Evolutionary conservation across 1,140 invertebrate species (phyloP).

Genomic region (Drosophila oshimai): DNA sequence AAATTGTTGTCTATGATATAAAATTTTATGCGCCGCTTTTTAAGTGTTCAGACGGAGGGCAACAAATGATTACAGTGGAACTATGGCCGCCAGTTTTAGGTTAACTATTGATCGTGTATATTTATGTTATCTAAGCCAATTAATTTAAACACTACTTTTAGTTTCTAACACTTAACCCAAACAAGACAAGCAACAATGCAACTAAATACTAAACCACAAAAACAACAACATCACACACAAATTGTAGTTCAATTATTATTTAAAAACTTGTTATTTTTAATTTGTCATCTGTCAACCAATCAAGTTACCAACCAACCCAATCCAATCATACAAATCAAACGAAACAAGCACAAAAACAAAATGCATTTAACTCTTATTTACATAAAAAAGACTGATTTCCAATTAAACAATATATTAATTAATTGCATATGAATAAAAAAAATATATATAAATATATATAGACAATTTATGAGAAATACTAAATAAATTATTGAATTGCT

Average conservation of each 20-base stretch:
- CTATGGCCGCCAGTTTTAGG: constrained; percentile 36
- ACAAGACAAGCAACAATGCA: constrained; percentile 76
- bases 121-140: constrained; percentile 47
- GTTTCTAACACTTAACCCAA: constrained; percentile 39
- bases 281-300: constrained; percentile 20
- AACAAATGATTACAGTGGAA: neutral
- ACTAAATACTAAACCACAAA: constrained; percentile 37
- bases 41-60: constrained; percentile 43
- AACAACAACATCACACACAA: constrained; percentile 39
- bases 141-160: constrained; percentile 36
- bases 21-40: constrained; percentile 66
- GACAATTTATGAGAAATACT: constrained; percentile 76
- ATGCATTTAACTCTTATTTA: constrained; percentile 81
- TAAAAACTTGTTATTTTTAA: constrained; percentile 17
- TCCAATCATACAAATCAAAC: constrained; percentile 31
- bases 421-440: constrained; percentile 64
- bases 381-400: constrained; percentile 81
- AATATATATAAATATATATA: constrained; percentile 59
- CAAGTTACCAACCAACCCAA: constrained; percentile 34
- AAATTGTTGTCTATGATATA: constrained; percentile 74
- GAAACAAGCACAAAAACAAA: constrained; percentile 55
- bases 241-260: constrained; percentile 67
- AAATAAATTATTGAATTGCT: constrained; percentile 81
- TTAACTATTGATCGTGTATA: constrained; percentile 44
- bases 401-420: constrained; percentile 80